Base-by-base conservation (phyloP, 2,888 invertebrate species). In the Ariolimax columbianus region DNA sequence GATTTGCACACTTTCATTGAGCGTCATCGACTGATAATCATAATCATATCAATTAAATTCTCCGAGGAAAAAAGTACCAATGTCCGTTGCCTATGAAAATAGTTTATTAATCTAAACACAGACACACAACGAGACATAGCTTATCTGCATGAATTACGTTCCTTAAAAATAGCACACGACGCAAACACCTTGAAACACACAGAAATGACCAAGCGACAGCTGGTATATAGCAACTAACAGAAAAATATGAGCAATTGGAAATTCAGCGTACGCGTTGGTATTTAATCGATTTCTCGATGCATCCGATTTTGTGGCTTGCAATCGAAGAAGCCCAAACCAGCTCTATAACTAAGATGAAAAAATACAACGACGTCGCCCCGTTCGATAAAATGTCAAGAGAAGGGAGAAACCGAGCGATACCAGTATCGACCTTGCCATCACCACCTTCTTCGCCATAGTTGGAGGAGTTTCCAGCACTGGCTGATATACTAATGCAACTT, bases 241-340 rank as follows among this genome's bases (percentile, higher is more conserved):
- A 6, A 66, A 66, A 38, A 70, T 3, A 17, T 19, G 36, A 38
- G 40, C 6, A 14, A 70, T 70, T 23, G 40, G 40, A 70, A 36
- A 70, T 70, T 17, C 7, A 40, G 36, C 36, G 68, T 26, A 11
- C 70, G 70, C 70, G 38, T 70, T 36, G n/a, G 38, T 70, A 70
- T 70, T 68, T 38, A 70, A 70, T 70, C 70, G 70, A 70, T 70
- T 70, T 38, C 26, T 70, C 19, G 36, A 26, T 70, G 70, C 70
- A 70, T 70, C 70, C 38, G 70, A 70, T 70, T 70, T 70, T 70
- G 70, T 70, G 70, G 70, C 26, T 38, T 23, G 70, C 23, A 70
- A 40, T 70, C 40, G 38, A 26, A 36, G 38, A 38, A 23, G 2
- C 19, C 23, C 38, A 38, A 26, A 38, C 70, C 70, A 70, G 26